Evolutionary conservation across 2,113 vertebrate genomes (phyloP), one percentile per base, ranked within the genome.

Genomic region (Natator depressus): DNA sequence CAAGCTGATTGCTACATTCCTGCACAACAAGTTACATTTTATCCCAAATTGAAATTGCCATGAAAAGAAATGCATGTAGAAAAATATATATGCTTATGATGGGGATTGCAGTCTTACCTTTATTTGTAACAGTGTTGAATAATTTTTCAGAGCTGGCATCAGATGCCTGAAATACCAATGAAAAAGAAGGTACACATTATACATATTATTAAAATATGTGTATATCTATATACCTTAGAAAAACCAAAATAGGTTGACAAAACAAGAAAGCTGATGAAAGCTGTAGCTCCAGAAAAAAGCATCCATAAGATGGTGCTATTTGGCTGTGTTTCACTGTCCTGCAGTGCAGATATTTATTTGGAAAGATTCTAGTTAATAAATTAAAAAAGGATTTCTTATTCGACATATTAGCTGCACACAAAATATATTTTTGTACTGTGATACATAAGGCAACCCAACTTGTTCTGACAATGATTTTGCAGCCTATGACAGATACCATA

Each of bases 101-200:
- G 81, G 76, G 95, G 88, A 91, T 87, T 78, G 75, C 79, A 91
- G 49, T 31, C 98, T 97, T 99, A 99, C 99, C 99, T 99, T 99
- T 99, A 98, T 98, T 98, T 98, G 98, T 97, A 97, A 99, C 98
- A 87, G 99, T 98, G 98, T 99, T 99, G 98, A 99, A 99, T 96
- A 99, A 98, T 98, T 99, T 99, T 97, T 99, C 99, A 82, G 99
- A 99, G 98, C 98, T 98, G 97, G 99, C 99, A 99, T 99, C 99
- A 51, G 99, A 99, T 86, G 98, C 99, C 99, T 99, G 98, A 86
- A 98, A 98, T 91, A 98, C 82, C 99, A 95, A 96, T 97, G 87
- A 89, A 81, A 79, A 81, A 13, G 62, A 24, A 13, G 91, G 54
- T 97, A 96, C 65, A 49, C 79, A 94, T 96, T 89, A 65, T 27